Conservation (phyloP, 2,797 vertebrate genomes). For the Halcyon chelicuti region DNA sequence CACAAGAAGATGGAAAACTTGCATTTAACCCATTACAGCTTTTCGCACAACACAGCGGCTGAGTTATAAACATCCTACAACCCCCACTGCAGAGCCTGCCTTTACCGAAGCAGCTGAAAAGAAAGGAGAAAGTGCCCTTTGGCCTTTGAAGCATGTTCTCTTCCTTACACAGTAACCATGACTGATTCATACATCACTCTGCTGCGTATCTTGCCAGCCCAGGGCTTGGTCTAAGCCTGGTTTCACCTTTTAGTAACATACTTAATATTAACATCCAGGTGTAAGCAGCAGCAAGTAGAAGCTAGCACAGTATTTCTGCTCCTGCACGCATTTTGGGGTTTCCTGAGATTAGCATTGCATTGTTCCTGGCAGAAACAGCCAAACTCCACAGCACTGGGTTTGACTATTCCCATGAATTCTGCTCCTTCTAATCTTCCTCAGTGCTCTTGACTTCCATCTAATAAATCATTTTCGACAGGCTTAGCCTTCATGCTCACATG, state of each 20-base stretch:
- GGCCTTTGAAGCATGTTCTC: not conserved
- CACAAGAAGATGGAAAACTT: not conserved
- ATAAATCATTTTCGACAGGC: slow-evolving; percentile 38
- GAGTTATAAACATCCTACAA: not conserved
- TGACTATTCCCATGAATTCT: slow-evolving; percentile 16
- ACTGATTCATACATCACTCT: not conserved
- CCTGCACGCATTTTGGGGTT: not conserved
- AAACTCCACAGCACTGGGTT: not conserved
- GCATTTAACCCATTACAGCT: not conserved
- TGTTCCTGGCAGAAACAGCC: not conserved
- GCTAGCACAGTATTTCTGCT: not conserved
- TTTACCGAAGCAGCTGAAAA: not conserved
- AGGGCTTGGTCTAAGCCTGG: not conserved
- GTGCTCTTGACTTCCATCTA: not conserved
- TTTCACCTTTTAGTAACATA: not conserved
- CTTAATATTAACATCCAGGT: not conserved
- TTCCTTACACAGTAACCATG: not conserved
- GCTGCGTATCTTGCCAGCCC: not conserved
- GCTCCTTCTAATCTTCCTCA: slow-evolving; percentile 12
- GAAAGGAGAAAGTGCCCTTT: not conserved
- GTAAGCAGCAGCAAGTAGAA: not conserved
- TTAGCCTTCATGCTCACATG: slow-evolving; percentile 17
- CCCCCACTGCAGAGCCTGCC: not conserved
- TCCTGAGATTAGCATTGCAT: not conserved
- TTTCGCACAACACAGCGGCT: not conserved